Conservation (phyloP, 2,888 invertebrate species). For the Cerastoderma edule region DNA sequence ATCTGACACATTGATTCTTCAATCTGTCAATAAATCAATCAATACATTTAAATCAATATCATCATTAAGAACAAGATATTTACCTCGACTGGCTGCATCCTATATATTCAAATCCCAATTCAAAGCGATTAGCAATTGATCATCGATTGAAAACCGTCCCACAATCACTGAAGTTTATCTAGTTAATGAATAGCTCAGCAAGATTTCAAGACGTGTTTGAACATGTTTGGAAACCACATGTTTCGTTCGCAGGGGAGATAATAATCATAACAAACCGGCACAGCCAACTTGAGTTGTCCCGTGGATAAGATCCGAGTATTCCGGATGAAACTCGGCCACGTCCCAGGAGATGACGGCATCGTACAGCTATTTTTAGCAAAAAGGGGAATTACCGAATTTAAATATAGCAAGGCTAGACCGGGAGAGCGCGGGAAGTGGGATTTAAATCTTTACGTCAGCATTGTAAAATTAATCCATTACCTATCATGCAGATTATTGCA, state of each 20-base stretch:
- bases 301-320: constrained; percentile 30
- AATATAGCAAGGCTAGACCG: neutral
- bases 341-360: constrained; percentile 46
- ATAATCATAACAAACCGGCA: constrained; percentile 50
- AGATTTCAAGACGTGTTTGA: constrained; percentile 50
- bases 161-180: constrained; percentile 9
- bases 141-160: constrained; percentile 1
- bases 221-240: constrained; percentile 58
- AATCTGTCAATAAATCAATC: neutral
- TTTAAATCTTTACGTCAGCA: neutral
- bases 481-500: too few species aligned
- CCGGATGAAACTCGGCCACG: constrained; percentile 48
- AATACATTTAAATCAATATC: neutral
- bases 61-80: neutral
- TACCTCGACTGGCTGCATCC: constrained; percentile 42
- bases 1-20: too few species aligned
- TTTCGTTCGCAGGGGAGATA: constrained; percentile 42
- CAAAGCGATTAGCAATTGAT: constrained; percentile 9
- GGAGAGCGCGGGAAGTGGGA: neutral
- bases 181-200: constrained; percentile 59
- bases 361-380: constrained; percentile 32
- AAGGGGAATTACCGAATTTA: constrained; percentile 42
- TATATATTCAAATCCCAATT: constrained; percentile 36
- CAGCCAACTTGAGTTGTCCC: constrained; percentile 1
- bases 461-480: too few species aligned